These are phyloP conservation scores for Pluvianellus socialis DNA, from an alignment of 2,113 vertebrate genomes.

Conservation along the genomic window DNA sequence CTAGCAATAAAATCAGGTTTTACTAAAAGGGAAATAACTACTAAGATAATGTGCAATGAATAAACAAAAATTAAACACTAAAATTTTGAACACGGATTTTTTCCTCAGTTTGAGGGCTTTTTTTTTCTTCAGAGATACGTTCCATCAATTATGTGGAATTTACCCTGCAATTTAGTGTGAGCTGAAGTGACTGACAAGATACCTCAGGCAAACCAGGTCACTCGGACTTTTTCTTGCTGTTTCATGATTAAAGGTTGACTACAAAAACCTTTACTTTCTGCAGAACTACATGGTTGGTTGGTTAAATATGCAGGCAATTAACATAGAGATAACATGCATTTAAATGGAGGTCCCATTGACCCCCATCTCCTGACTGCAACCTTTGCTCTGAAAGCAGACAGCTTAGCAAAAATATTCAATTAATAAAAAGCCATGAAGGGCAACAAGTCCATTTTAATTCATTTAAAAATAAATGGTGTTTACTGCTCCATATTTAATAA, in stretches of 20 bases:
- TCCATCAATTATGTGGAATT: not conserved
- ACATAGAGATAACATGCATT: constrained; percentile 37
- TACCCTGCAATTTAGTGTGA: constrained; percentile 36
- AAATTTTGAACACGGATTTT: not conserved
- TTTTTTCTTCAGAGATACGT: not conserved
- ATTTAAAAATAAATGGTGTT: constrained; percentile 44
- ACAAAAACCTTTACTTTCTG: constrained; percentile 26
- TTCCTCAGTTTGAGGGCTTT: not conserved
- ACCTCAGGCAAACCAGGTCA: constrained; percentile 12
- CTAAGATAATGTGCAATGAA: not conserved
- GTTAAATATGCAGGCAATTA: constrained; percentile 59
- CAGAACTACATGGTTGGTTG: not conserved
- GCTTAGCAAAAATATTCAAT: constrained; percentile 46
- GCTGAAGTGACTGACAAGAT: constrained; percentile 26
- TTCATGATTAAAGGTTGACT: constrained; percentile 40
- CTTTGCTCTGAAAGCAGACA: constrained; percentile 8
- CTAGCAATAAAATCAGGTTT: not conserved
- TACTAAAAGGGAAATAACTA: not conserved
- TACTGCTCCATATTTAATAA: constrained; percentile 35
- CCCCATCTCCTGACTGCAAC: not conserved
- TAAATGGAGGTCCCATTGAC: constrained; percentile 19
- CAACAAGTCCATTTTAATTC: constrained; percentile 25
- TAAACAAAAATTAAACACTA: not conserved
- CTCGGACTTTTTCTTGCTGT: constrained; percentile 4
- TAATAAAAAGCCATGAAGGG: constrained; percentile 40